Conservation (phyloP, 2,113 vertebrate genomes). For the Orthonyx spaldingii region DNA sequence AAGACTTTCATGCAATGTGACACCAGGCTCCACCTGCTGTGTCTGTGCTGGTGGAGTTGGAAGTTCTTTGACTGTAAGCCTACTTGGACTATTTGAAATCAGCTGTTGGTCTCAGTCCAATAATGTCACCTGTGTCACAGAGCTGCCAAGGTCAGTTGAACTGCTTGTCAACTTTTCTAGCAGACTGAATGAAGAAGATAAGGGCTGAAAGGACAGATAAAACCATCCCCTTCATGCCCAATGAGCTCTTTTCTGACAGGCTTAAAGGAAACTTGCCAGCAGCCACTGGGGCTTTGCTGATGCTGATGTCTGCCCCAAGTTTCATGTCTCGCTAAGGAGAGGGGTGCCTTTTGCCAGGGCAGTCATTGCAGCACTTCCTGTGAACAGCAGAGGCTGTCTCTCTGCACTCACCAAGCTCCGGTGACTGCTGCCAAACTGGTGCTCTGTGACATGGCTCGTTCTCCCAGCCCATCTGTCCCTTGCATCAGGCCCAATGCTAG, state of each 20-base stretch:
- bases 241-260: neutral
- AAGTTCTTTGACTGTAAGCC: neutral
- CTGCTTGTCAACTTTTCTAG: neutral
- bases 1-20: neutral
- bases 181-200: neutral
- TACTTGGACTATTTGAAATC: neutral
- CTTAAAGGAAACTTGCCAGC: neutral
- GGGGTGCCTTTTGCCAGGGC: neutral
- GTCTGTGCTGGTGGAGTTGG: neutral
- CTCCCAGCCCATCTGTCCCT: neutral
- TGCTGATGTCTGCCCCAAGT: neutral
- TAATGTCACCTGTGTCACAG: neutral
- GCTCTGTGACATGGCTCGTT: rapidly evolving
- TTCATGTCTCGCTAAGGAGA: neutral
- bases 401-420: neutral
- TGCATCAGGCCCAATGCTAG: neutral
- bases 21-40: neutral
- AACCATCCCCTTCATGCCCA: neutral
- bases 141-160: neutral
- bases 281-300: neutral
- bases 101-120: neutral
- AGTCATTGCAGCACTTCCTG: neutral
- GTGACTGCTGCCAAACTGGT: neutral
- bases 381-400: neutral
- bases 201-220: neutral